Evolutionary conservation across 2,888 invertebrate genomes (phyloP).

Genomic region (Dasypogon diadema): DNA sequence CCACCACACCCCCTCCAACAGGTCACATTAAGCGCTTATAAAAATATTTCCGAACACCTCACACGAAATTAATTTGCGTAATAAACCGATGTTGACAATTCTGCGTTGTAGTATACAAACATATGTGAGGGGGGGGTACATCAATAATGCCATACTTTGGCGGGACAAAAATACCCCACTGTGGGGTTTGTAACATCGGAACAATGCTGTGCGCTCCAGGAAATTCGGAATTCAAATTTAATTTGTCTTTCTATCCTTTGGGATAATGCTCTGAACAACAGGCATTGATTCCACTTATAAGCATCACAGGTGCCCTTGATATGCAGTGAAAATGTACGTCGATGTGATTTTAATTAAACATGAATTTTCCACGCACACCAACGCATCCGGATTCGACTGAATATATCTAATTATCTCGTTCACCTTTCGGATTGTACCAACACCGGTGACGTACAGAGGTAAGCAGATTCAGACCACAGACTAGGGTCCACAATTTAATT

Average conservation of each 20-base stretch:
- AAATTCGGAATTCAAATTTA: background rate
- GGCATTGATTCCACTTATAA: background rate
- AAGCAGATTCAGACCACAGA: constrained; percentile 21
- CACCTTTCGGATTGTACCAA: constrained; percentile 36
- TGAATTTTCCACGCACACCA: background rate
- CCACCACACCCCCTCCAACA: background rate
- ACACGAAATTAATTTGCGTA: constrained; percentile 30
- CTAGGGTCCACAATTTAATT: constrained; percentile 43
- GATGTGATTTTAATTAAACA: constrained; percentile 36
- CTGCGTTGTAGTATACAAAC: background rate
- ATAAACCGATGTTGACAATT: constrained; percentile 22
- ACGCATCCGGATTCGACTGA: background rate
- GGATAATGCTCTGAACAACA: background rate
- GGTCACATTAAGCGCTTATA: background rate
- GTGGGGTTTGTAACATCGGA: background rate
- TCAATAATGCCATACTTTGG: constrained; percentile 13
- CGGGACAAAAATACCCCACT: background rate
- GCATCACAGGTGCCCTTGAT: background rate
- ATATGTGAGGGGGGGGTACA: background rate
- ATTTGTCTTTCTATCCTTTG: background rate
- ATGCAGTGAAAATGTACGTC: background rate
- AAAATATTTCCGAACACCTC: background rate
- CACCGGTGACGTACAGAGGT: constrained; percentile 2
- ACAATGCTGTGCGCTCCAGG: background rate
- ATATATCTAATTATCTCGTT: constrained; percentile 19